These are phyloP conservation scores for Odontothrips loti DNA, from an alignment of 2,888 invertebrate genomes.

Conservation along the genomic window DNA sequence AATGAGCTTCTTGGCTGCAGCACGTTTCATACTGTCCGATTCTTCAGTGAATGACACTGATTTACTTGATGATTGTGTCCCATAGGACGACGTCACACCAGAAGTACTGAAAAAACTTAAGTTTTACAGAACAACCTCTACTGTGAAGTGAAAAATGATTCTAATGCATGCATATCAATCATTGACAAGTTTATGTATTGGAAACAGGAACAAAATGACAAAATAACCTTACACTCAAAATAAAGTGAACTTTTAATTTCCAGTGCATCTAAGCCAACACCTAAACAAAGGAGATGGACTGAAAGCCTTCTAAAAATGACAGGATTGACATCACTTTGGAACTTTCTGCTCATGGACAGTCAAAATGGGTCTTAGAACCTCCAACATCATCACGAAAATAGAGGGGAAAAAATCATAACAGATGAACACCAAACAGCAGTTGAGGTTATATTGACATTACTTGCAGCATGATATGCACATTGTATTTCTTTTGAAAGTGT, in stretches of 20 bases:
- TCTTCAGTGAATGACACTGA: slow-evolving; percentile 18
- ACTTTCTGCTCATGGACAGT: too few relatives aligned
- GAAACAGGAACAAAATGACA: neutral
- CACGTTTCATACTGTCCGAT: slow-evolving; percentile 50
- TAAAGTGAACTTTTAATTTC: neutral
- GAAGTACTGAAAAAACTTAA: neutral
- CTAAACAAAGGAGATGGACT: neutral
- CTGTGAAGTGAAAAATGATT: too few relatives aligned
- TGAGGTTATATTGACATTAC: slow-evolving; percentile 22
- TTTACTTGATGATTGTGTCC: neutral
- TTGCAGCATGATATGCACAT: neutral
- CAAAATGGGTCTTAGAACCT: too few relatives aligned
- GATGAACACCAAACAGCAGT: neutral
- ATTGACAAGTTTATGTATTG: neutral
- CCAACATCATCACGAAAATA: too few relatives aligned
- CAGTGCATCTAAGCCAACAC: neutral
- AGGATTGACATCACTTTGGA: too few relatives aligned
- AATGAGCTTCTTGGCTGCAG: slow-evolving; percentile 74
- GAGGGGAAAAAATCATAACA: neutral
- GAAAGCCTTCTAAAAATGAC: too few relatives aligned
- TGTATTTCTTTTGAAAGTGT: neutral
- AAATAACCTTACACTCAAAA: neutral
- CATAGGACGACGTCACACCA: neutral
- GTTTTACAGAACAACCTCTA: too few relatives aligned
- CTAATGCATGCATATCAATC: too few relatives aligned